These are phyloP conservation scores for Propithecus deckenii DNA, from an alignment of 2,797 vertebrate genomes.

Conservation along the genomic window DNA sequence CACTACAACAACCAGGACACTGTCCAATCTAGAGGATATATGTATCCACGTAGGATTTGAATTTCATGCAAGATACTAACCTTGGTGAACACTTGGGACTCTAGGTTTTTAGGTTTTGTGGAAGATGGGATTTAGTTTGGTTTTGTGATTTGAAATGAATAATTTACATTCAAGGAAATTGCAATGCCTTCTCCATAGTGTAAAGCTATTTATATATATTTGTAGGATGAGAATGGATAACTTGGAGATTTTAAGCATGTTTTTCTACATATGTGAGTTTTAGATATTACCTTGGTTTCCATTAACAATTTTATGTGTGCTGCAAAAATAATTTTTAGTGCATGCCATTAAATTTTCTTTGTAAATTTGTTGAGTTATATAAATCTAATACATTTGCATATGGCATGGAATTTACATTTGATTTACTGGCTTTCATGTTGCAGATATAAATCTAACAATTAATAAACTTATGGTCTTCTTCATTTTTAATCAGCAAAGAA, in stretches of 20 bases:
- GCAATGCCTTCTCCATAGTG: not conserved
- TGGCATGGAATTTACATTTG: conserved; percentile 53
- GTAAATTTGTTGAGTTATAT: conserved; percentile 58
- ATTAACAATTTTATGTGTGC: conserved; percentile 27
- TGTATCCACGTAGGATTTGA: not conserved
- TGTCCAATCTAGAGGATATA: not conserved
- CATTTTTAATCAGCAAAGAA: conserved; percentile 54
- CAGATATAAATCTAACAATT: conserved; percentile 66
- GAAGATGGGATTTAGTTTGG: not conserved
- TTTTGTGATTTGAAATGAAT: conserved; percentile 5
- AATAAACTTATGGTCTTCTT: conserved; percentile 54
- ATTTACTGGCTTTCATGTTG: conserved; percentile 60
- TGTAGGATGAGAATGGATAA: not conserved
- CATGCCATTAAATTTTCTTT: conserved; percentile 21
- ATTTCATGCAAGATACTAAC: not conserved
- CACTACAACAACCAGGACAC: not conserved
- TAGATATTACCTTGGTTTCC: not conserved
- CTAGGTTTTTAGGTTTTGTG: not conserved
- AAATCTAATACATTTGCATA: conserved; percentile 56
- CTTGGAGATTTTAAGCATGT: not conserved
- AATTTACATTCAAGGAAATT: not conserved
- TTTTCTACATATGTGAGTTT: not conserved
- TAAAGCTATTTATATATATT: not conserved
- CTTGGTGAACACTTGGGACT: not conserved
- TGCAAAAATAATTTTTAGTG: conserved; percentile 52